Percentiles rank a stretch among this genome's conserved stretches.
phyloP scores from a whole-genome alignment of 2,797 vertebrate species.

The Taenioides sp. region DNA sequence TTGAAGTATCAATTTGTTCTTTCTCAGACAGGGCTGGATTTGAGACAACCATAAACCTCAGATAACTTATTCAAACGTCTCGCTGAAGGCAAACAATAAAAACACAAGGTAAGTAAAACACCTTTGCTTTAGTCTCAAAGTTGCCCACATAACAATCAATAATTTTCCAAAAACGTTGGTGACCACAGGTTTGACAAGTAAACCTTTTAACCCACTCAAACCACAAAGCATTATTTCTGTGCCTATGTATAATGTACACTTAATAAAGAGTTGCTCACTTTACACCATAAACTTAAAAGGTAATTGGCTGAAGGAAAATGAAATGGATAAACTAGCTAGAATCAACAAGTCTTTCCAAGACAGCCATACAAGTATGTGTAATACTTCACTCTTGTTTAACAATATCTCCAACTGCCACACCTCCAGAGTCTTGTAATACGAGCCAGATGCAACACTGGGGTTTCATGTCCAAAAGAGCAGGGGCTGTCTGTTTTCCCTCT shows the following conservation, averaged over 20 bases:
- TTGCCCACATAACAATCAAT: too few species aligned
- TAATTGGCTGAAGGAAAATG: neutral
- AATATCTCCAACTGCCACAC: constrained; percentile 67
- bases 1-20: constrained; percentile 26
- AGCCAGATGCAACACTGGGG: constrained; percentile 74
- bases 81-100: neutral
- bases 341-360: constrained; percentile 28
- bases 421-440: constrained; percentile 79
- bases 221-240: constrained; percentile 1
- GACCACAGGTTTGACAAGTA: constrained; percentile 8
- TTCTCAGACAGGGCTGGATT: constrained; percentile 9
- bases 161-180: constrained; percentile 18
- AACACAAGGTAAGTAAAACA: constrained; percentile 2
- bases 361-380: constrained; percentile 40
- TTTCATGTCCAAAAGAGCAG: constrained; percentile 73
- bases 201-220: constrained; percentile 30
- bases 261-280: neutral
- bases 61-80: neutral
- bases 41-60: constrained; percentile 8
- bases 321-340: constrained; percentile 1
- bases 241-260: constrained; percentile 1
- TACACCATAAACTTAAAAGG: neutral
- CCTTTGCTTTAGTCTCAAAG: neutral
- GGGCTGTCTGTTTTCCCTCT: constrained; percentile 80
- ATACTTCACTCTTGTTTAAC: constrained; percentile 56